Conservation (phyloP, 2,113 vertebrate species). For the Caranx melampygus region DNA sequence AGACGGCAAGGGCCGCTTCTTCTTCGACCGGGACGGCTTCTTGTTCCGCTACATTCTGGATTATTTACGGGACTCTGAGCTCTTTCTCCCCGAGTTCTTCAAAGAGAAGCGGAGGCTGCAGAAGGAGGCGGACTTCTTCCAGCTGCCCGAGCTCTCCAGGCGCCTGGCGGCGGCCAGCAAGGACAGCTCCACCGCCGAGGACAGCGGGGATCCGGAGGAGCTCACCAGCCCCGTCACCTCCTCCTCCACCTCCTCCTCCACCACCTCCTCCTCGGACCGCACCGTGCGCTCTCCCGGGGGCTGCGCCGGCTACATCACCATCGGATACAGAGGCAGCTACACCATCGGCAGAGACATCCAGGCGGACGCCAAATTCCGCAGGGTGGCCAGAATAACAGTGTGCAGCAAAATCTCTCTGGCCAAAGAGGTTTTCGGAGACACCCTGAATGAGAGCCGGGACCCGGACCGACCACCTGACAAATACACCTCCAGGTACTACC, state of each 20-base stretch:
- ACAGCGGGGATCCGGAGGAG: conserved; percentile 84
- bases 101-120: conserved; percentile 91
- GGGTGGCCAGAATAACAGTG: conserved; percentile 95
- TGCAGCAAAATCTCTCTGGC: conserved; percentile 95
- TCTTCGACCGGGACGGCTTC: conserved; percentile 95
- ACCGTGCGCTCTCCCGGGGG: conserved; percentile 86
- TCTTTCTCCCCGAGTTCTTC: conserved; percentile 94
- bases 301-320: conserved; percentile 91
- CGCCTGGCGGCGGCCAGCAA: conserved; percentile 84
- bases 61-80: conserved; percentile 91
- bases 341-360: conserved; percentile 96
- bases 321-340: conserved; percentile 96
- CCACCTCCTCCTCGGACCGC: conserved; percentile 80
- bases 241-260: conserved; percentile 80
- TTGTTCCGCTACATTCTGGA: conserved; percentile 97
- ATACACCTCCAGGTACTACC: conserved; percentile 98
- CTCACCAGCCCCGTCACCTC: conserved; percentile 79
- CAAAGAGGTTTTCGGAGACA: conserved; percentile 97
- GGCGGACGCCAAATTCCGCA: conserved; percentile 94
- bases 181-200: conserved; percentile 80
- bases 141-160: conserved; percentile 89
- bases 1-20: conserved; percentile 96
- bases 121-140: conserved; percentile 94
- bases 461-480: conserved; percentile 95
- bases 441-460: conserved; percentile 97